Evolutionary conservation across 30 jellyfish, hydroid and myxozoan genomes (phyloP).

Genomic region (Turritopsis rubra): DNA sequence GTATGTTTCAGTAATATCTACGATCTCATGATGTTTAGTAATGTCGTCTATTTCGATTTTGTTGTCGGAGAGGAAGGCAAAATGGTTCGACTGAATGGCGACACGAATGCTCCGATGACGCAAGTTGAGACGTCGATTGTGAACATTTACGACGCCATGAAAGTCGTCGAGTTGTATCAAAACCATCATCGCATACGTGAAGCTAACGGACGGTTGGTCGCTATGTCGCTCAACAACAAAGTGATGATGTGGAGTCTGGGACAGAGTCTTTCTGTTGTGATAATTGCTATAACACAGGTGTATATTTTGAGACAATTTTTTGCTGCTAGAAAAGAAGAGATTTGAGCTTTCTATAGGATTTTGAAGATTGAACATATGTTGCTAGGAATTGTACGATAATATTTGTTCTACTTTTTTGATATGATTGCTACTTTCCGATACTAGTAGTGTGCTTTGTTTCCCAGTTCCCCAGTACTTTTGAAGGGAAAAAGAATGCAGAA

Average conservation of each 20-base stretch:
- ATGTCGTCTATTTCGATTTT: conserved; percentile 82
- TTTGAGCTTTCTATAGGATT: no score
- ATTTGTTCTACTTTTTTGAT: background rate
- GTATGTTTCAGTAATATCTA: conserved; percentile 90
- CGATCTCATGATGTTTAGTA: conserved; percentile 82
- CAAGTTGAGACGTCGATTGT: conserved; percentile 91
- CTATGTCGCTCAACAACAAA: conserved; percentile 66
- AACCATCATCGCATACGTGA: conserved; percentile 95
- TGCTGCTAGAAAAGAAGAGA: conserved; percentile 76
- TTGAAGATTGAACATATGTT: background rate
- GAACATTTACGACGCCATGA: conserved; percentile 83
- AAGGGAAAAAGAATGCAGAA: no score
- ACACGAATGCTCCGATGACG: conserved; percentile 63
- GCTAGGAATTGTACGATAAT: background rate
- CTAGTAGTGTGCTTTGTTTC: no score
- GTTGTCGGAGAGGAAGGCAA: conserved; percentile 68
- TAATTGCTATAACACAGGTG: conserved; percentile 70
- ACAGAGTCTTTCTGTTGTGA: conserved; percentile 54
- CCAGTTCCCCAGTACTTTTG: no score
- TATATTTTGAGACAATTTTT: conserved; percentile 68
- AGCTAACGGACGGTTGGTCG: conserved; percentile 82
- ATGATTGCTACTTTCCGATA: no score
- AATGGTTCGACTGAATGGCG: conserved; percentile 52
- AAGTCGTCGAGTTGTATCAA: conserved; percentile 88
- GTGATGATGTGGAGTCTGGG: conserved; percentile 96